A percentile compares a stretch with the other conserved stretches of the same genome.
Conservation (phyloP, 2,888 invertebrate genomes). For the Mellilla xanthometata region DNA sequence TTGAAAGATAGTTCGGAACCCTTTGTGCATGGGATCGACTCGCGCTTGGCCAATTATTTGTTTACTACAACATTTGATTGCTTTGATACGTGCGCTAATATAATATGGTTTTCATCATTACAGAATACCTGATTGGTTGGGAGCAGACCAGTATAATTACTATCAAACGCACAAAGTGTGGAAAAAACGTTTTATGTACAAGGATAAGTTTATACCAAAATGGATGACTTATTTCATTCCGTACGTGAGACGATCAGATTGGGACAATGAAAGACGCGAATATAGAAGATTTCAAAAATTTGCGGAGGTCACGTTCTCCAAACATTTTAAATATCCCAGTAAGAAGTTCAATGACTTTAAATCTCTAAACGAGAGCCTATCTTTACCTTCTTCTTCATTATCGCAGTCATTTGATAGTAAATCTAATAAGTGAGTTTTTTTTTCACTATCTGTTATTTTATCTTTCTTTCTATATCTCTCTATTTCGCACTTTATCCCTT, state of each 20-base stretch:
- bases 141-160: constrained; percentile 47
- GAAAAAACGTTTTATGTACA: constrained; percentile 55
- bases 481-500: no score
- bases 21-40: no score
- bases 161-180: constrained; percentile 55
- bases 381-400: no score
- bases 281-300: constrained; percentile 48
- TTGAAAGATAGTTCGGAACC: no score
- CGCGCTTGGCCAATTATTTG: background rate
- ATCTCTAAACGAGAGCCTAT: background rate
- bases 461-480: no score
- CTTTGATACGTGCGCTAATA: background rate
- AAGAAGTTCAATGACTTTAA: constrained; percentile 10
- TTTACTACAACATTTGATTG: background rate
- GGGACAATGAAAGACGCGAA: constrained; percentile 52
- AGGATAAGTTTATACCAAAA: constrained; percentile 56
- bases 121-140: constrained; percentile 57
- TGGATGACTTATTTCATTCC: constrained; percentile 50
- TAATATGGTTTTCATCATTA: no score
- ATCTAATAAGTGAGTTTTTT: no score
- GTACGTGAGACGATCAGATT: constrained; percentile 48
- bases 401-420: no score
- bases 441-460: no score
- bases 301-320: constrained; percentile 55
- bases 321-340: constrained; percentile 33